Conservation (phyloP, 2,797 vertebrate species). For the Betta splendens region DNA sequence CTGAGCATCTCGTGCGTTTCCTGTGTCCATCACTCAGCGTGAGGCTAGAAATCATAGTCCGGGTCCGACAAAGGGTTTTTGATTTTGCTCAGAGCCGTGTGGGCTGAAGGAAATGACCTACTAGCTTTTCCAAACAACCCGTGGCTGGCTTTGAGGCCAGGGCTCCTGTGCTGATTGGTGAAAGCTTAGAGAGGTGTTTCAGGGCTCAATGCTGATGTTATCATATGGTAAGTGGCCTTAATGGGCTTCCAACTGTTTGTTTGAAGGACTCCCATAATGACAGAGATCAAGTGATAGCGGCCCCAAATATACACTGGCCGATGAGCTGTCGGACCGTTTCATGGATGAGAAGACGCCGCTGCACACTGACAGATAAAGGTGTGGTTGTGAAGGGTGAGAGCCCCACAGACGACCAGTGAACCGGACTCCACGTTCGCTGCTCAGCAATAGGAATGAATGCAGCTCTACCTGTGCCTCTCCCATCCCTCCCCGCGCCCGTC, state of each 20-base stretch:
- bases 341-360: constrained; percentile 60
- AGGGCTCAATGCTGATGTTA: constrained; percentile 82
- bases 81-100: constrained; percentile 59
- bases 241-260: constrained; percentile 84
- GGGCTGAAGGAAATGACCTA: constrained; percentile 77
- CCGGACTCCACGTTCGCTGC: constrained; percentile 21
- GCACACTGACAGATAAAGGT: constrained; percentile 50
- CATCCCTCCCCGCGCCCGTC: constrained; percentile 38
- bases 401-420: constrained; percentile 22
- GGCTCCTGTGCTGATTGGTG: constrained; percentile 77
- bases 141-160: constrained; percentile 69
- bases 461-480: constrained; percentile 21
- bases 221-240: constrained; percentile 82
- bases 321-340: constrained; percentile 50
- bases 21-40: constrained; percentile 15
- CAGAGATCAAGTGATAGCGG: constrained; percentile 80
- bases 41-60: constrained; percentile 22
- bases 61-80: constrained; percentile 34
- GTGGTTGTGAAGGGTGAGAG: constrained; percentile 17
- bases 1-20: constrained; percentile 20
- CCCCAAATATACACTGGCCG: constrained; percentile 47
- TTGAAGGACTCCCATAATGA: constrained; percentile 81
- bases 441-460: constrained; percentile 31
- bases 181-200: constrained; percentile 79
- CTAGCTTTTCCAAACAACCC: constrained; percentile 79